Percentiles rank a stretch among this genome's conserved stretches.
These are phyloP conservation scores for Liopterus haemorrhoidalis DNA, from an alignment of 2,888 invertebrate species.

Conservation along the genomic window DNA sequence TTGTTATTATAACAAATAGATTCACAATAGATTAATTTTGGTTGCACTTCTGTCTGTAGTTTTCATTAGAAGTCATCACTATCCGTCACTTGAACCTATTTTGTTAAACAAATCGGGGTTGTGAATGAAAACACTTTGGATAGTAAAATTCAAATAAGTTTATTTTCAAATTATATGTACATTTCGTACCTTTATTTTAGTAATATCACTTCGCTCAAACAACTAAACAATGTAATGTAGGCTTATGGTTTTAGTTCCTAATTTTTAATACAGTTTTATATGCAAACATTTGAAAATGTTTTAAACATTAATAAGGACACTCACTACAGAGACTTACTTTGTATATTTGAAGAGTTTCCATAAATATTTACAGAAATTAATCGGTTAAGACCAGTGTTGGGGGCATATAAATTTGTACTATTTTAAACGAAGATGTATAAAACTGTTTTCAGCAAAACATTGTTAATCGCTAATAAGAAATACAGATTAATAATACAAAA, in stretches of 20 bases:
- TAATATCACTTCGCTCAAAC: slow-evolving; percentile 21
- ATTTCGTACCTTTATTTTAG: slow-evolving; percentile 19
- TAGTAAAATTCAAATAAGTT: too few species aligned
- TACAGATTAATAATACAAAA: slow-evolving; percentile 9
- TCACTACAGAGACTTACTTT: slow-evolving; percentile 22
- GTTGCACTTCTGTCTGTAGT: too few species aligned
- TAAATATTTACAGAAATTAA: slow-evolving; percentile 20
- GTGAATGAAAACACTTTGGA: too few species aligned
- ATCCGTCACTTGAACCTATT: too few species aligned
- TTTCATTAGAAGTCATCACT: too few species aligned
- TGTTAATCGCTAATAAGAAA: slow-evolving; percentile 5
- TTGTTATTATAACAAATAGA: too few species aligned
- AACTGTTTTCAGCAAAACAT: slow-evolving; percentile 5
- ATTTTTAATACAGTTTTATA: too few species aligned
- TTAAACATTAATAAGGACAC: slow-evolving; percentile 22
- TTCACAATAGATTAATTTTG: too few species aligned
- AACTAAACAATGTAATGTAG: not conserved
- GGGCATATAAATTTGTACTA: slow-evolving; percentile 23
- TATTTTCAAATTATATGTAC: slow-evolving; percentile 21
- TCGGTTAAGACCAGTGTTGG: slow-evolving; percentile 13
- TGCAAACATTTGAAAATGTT: too few species aligned
- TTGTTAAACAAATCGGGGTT: too few species aligned
- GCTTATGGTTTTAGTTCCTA: too few species aligned
- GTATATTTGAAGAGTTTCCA: slow-evolving; percentile 18
- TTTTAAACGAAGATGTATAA: slow-evolving; percentile 14